Base-by-base conservation (phyloP, 2,888 invertebrate species). In the Ashinkailepas kermadecensis region DNA sequence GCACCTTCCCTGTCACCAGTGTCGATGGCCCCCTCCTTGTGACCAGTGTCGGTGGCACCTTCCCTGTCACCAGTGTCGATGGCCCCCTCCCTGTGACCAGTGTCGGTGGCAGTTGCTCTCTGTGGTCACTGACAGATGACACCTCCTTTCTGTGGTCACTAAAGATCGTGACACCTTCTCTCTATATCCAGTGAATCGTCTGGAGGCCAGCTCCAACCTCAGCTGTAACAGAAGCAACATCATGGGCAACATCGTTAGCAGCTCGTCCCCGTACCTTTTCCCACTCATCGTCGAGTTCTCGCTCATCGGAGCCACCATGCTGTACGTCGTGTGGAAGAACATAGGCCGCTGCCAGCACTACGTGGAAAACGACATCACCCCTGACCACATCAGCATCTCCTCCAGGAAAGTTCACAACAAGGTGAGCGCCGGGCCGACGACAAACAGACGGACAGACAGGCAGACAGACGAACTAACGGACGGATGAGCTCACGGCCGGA, bases 241-340 rank as follows among this genome's bases (percentile, higher is more conserved):
- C 86, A 96, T 96, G 95, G 96, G 96, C 78, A 94, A 92, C 80
- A 95, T 96, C 85, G 95, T 96, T 13, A 92, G 94, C 86, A 96
- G 96, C 87, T 94, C 97, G 0, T 95, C 97, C 15, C 97, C 97
- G 0, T 97, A 96, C 88, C 90, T 97, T 81, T 98, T 95, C 89
- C 97, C 97, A 0, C 97, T 97, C 88, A 96, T 96, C 86, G 95
- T 97, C 86, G 95, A 97, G 87, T 97, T 97, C 89, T 96, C 96
- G 84, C 89, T 97, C 84, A 96, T 98, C 86, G 96, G 96, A 39
- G 96, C 97, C 81, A 95, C 96, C 81, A 96, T 97, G 70, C 93
- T 97, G 86, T 97, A 95, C 87, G 94, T 96, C 81, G 97, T 97
- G 95, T 97, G 97, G 97, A 93, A 94, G 87, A 95, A 95, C 87